Base-by-base conservation (phyloP, 2,888 invertebrate genomes). In the Drosophila nr. perissopoda region DNA sequence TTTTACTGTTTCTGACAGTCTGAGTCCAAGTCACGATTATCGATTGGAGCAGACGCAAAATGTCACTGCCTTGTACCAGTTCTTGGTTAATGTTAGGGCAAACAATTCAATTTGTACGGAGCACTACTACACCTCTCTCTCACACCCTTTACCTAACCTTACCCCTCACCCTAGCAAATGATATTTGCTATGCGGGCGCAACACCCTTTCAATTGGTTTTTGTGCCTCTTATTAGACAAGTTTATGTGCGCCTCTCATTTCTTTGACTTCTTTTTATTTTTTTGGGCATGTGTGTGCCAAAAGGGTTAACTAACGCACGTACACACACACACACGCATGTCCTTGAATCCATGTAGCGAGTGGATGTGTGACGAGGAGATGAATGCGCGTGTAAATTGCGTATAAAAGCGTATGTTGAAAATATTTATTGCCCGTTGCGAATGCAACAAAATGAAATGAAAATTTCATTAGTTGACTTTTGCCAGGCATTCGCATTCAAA, bases 391-490 rank as follows among this genome's bases (percentile, higher is more conserved):
- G 88, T 70, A 88, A 88, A 91, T 88, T 88, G 91, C 91, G 91
- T 88, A 89, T 89, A 88, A 88, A 88, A 89, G 81, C 79, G 83
- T 83, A 81, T 91, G 90, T 88, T 91, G 84, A 88, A 92, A 89
- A 91, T 92, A 91, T 91, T 91, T 91, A 91, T 91, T 91, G 80
- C 92, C 85, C 92, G 91, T 92, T 91, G 79, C 91, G 91, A 91
- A 92, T 92, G 89, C 89, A 90, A 89, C 91, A 88, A 91, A 91
- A 92, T 91, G 91, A 89, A 86, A 86, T 90, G 90, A 89, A 87
- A 87, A 82, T 89, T 89, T 91, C 91, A 90, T 91, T 89, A 91
- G 89, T 83, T 79, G 77, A 85, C 81, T 82, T 76, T 63, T 68
- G 65, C 49, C 65, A 31, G 29, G 61, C 62, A 65, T 58, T 48